Percentiles rank a stretch among this genome's conserved stretches.
Evolutionary conservation across 2,113 vertebrate genomes (phyloP).

Genomic region (Sterrhoptilus dennistouni): DNA sequence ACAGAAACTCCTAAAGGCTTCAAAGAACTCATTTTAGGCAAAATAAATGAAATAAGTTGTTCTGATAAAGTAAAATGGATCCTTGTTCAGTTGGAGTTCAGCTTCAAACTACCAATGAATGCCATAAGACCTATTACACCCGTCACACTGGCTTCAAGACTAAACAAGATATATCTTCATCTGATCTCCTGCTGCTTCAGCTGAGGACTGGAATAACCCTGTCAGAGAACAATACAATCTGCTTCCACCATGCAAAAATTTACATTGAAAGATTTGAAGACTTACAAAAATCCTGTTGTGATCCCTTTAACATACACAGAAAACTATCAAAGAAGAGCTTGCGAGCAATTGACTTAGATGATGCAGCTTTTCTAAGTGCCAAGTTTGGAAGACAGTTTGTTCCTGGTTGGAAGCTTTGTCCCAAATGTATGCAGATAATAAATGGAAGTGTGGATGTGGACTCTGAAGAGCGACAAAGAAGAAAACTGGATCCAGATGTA

Average conservation of each 20-base stretch:
- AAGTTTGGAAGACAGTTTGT: slow-evolving; percentile 81
- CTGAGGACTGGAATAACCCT: slow-evolving; percentile 78
- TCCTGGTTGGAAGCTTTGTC: slow-evolving; percentile 82
- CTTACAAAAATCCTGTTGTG: slow-evolving; percentile 78
- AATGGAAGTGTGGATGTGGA: slow-evolving; percentile 78
- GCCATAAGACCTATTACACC: slow-evolving; percentile 77
- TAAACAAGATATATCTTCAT: slow-evolving; percentile 73
- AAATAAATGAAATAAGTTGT: slow-evolving; percentile 6
- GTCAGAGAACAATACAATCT: slow-evolving; percentile 76
- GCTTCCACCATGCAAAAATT: slow-evolving; percentile 79
- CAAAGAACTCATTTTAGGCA: neutral
- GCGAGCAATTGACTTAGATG: slow-evolving; percentile 77
- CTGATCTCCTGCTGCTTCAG: slow-evolving; percentile 78
- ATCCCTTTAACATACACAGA: slow-evolving; percentile 81
- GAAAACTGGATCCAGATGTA: slow-evolving; percentile 77
- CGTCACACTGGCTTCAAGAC: slow-evolving; percentile 77
- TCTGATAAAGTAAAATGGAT: slow-evolving; percentile 65
- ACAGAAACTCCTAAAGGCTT: slow-evolving; percentile 16
- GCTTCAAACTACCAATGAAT: slow-evolving; percentile 74
- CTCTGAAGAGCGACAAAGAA: slow-evolving; percentile 73
- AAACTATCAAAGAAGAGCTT: slow-evolving; percentile 78
- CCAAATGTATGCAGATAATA: slow-evolving; percentile 79
- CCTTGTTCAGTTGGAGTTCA: slow-evolving; percentile 80
- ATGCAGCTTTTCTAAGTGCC: slow-evolving; percentile 76
- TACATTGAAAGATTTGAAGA: slow-evolving; percentile 81